Evolutionary conservation across 92 coral and sea anemone genomes (phyloP), one percentile per base, ranked within the genome.

Genomic region (Zoanthus sansibaricus): DNA sequence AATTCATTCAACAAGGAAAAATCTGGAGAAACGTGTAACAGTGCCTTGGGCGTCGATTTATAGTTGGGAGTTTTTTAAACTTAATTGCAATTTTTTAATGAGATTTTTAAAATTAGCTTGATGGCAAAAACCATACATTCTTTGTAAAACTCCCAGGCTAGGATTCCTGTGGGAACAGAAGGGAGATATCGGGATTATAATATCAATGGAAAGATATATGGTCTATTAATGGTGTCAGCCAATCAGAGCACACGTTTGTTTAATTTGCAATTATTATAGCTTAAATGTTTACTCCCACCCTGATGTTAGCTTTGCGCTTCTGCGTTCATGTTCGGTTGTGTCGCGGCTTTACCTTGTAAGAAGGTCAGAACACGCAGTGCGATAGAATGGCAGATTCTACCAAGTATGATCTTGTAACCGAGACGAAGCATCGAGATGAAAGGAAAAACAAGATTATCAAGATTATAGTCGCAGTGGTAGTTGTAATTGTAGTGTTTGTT

Each of bases 391-490:
- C 75, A 62, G 84, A 80, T 4, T 76, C 82, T 0, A 20, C 82
- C 16, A 21, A 76, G 67, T 76, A 76, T 7, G 85, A 80, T 62
- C 85, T 80, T 68, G 85, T 64, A 46, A 21, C 15, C 0, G 42
- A 42, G 42, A 79, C 21, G 61, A 21, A 80, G 5, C 85, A 44
- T 3, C 62, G 66, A n/a, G 66, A 46, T n/a, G 58, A 67, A 17
- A 80, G 66, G 75, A 80, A n/a, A 62, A 66, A 46, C 61, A 80
- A 80, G 75, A 67, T 80, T 21, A 67, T 80, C 6, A 67, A 67
- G 75, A 80, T 80, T 31, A 75, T 66, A 31, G 47, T 21, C 9
- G 85, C 85, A 14, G 85, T 80, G 17, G 75, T 80, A 3, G 15
- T 80, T 66, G 56, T 80, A 9, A 66, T 66, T 47, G 9, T 80